Base-by-base conservation (phyloP, 2,888 invertebrate genomes). In the Drosophila lutescens region DNA sequence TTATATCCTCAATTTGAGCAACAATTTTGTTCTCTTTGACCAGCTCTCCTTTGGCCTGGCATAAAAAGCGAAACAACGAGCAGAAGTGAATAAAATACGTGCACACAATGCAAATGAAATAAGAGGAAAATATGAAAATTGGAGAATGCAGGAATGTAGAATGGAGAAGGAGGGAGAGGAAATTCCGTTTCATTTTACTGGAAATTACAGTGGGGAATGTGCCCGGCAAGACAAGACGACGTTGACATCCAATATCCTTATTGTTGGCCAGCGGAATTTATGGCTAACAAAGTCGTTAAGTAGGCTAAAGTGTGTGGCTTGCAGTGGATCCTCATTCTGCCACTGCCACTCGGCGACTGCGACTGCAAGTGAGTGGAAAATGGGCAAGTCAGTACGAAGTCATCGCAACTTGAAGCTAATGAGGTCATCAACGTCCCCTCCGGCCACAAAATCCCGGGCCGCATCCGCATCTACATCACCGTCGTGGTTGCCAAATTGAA, bases 241-340 rank as follows among this genome's bases (percentile, higher is more conserved):
- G 77, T 66, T 84, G 88, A 86, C 84, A 85, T 86, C 77, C 81
- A 86, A 85, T 85, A 85, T 85, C 88, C 81, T 86, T 84, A 86
- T 86, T 88, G 86, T 88, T 80, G 72, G 88, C 79, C 69, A 70
- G 70, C 70, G 57, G 74, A 86, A 88, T 86, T 85, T 86, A 83
- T 88, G 72, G 84, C 86, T 75, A 86, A 80, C 86, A 84, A 83
- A 79, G 77, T 81, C 74, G 79, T 79, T 75, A 79, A 73, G 84
- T 77, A 65, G 79, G 68, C 60, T 80, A 71, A 77, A 76, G 65
- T 77, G 72, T 76, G 69, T 69, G 66, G 61, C 60, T 62, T 40
- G 54, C 50, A 36, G 34, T 36, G 41, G 36, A 34, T 61, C 26
- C 6, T 6, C 26, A 26, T 26, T 26, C 26, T 26, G 26, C 26